Conservation (phyloP, 1,140 invertebrate genomes). For the Orchestia grillus region DNA sequence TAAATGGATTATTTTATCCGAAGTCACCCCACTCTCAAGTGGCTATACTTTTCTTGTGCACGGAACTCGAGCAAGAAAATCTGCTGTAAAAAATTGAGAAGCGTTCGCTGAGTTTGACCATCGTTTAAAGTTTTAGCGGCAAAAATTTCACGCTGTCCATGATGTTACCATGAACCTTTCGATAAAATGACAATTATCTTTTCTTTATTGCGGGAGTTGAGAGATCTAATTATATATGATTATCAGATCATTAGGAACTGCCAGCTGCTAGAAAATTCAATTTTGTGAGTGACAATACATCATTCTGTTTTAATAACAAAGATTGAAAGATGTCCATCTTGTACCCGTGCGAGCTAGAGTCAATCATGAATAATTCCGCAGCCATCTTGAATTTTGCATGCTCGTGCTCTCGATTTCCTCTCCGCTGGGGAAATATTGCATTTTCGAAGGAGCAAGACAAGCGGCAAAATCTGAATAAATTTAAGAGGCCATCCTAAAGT, state of each 20-base stretch:
- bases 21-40: too few species aligned
- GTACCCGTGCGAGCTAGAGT: neutral
- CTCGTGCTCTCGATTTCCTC: neutral
- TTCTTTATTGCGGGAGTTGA: neutral
- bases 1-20: too few species aligned
- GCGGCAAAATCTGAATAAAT: constrained; percentile 35
- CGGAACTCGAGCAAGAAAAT: too few species aligned
- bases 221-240: neutral
- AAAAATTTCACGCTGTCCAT: neutral
- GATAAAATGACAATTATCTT: neutral
- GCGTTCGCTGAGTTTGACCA: neutral
- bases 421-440: constrained; percentile 17
- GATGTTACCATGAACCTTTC: neutral
- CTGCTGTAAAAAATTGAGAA: too few species aligned
- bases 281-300: neutral
- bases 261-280: neutral
- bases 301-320: neutral
- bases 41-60: too few species aligned
- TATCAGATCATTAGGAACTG: neutral
- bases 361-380: constrained; percentile 28
- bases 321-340: constrained; percentile 1
- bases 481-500: constrained; percentile 25
- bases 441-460: constrained; percentile 35
- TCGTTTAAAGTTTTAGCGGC: neutral
- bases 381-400: constrained; percentile 18